A percentile compares a stretch with the other conserved stretches of the same genome.
Evolutionary conservation across 2,797 vertebrate species (phyloP).

Genomic region (Chaenodraco wilsoni): DNA sequence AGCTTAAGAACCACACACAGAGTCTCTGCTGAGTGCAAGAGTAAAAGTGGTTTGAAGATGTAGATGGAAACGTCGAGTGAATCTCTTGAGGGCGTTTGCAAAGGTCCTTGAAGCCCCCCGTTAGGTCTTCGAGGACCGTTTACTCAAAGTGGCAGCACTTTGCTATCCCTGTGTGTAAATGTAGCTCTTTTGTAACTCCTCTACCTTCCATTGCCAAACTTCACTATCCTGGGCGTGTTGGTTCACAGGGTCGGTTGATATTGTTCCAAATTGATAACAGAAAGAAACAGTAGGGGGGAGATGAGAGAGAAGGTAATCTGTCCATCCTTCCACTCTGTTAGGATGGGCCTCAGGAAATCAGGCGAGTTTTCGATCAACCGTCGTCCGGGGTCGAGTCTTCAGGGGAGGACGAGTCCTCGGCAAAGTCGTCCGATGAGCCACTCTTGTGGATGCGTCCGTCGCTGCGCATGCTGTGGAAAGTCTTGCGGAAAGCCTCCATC

Average conservation of each 20-base stretch:
- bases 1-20: constrained; percentile 59
- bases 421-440: constrained; percentile 91
- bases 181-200: constrained; percentile 34
- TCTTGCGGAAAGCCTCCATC: constrained; percentile 99
- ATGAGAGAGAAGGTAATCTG: constrained; percentile 65
- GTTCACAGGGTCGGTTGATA: constrained; percentile 60
- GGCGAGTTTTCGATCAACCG: constrained; percentile 84
- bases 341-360: constrained; percentile 57
- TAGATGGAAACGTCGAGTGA: constrained; percentile 76
- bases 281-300: constrained; percentile 63
- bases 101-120: constrained; percentile 80
- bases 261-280: constrained; percentile 63
- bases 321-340: constrained; percentile 68
- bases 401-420: constrained; percentile 90
- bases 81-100: constrained; percentile 80
- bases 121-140: constrained; percentile 81
- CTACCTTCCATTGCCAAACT: constrained; percentile 55
- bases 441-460: constrained; percentile 97
- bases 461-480: constrained; percentile 98
- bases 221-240: constrained; percentile 74
- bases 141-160: constrained; percentile 82
- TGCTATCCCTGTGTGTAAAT: constrained; percentile 69
- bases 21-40: constrained; percentile 75
- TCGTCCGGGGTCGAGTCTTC: constrained; percentile 93
- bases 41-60: constrained; percentile 82